A percentile compares a stretch with the other conserved stretches of the same genome.
Conservation (phyloP, 2,113 vertebrate genomes). For the Trogon melanurus region DNA sequence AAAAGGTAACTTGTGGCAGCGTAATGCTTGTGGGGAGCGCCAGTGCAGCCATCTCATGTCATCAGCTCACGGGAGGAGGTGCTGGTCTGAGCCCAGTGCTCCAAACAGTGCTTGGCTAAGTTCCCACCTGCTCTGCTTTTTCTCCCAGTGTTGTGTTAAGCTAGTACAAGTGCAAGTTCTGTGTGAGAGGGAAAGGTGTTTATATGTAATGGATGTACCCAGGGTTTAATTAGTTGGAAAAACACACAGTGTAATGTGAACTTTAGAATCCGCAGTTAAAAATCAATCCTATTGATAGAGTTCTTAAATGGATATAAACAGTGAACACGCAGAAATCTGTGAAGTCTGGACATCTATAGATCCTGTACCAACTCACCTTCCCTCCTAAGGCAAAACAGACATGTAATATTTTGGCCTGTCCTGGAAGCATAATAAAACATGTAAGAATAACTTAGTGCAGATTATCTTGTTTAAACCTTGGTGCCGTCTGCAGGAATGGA, state of each 20-base stretch:
- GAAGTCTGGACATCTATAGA: not conserved
- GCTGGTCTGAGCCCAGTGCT: not conserved
- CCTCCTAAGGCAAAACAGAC: not conserved
- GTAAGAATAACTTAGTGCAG: not conserved
- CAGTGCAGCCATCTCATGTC: slow-evolving; percentile 47
- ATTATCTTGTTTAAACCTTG: not conserved
- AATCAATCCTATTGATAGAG: not conserved
- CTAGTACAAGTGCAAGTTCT: not conserved
- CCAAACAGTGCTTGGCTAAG: not conserved
- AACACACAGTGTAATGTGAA: not conserved
- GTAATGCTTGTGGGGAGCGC: not conserved
- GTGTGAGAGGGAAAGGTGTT: not conserved
- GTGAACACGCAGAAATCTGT: not conserved
- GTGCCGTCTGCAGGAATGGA: not conserved
- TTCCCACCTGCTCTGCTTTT: not conserved
- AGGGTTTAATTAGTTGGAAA: slow-evolving; percentile 32
- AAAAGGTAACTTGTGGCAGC: slow-evolving; percentile 79
- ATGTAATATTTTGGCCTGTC: not conserved
- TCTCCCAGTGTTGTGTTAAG: not conserved
- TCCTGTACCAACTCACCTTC: not conserved
- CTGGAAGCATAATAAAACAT: not conserved
- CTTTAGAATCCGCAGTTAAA: not conserved
- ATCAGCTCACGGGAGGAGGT: slow-evolving; percentile 9
- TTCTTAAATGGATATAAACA: not conserved
- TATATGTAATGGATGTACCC: not conserved